phyloP scores from a whole-genome alignment of 2,113 vertebrate genomes.

The Leptobrachium leishanense region DNA sequence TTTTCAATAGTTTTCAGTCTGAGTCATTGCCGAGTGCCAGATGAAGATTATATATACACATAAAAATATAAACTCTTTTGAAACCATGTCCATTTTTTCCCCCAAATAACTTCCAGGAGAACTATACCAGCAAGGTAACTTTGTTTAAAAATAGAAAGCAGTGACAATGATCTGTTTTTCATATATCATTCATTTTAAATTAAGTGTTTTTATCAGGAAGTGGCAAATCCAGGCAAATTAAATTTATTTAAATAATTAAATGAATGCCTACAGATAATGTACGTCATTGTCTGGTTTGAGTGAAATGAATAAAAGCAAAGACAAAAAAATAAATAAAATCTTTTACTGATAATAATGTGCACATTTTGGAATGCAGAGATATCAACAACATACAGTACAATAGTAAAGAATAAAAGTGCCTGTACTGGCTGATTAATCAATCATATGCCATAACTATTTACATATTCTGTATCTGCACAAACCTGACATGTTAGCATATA shows the following conservation, averaged over 20 bases:
- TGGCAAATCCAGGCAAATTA: conserved; percentile 35
- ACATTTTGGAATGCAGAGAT: conserved; percentile 1
- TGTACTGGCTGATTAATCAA: conserved; percentile 3
- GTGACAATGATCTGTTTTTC: conserved; percentile 32
- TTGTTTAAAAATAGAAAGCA: conserved; percentile 41
- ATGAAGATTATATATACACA: conserved; percentile 11
- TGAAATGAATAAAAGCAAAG: conserved; percentile 30
- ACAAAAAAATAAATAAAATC: not conserved
- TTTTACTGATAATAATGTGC: not conserved
- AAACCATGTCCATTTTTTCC: conserved; percentile 22
- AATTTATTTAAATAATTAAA: conserved; percentile 42
- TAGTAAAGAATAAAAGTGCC: not conserved
- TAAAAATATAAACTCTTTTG: conserved; percentile 28
- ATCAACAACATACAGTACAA: conserved; percentile 11
- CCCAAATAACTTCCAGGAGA: conserved; percentile 8
- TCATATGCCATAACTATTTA: conserved; percentile 17
- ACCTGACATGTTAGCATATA: not conserved
- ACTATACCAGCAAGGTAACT: conserved; percentile 24
- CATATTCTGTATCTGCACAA: not conserved
- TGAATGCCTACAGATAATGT: conserved; percentile 32
- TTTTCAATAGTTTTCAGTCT: not conserved
- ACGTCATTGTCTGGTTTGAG: conserved; percentile 40
- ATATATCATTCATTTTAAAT: conserved; percentile 41
- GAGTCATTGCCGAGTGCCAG: conserved; percentile 27
- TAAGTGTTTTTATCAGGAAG: conserved; percentile 43